Conservation (phyloP, 1,140 invertebrate genomes). For the Sminthurides bifidus region DNA sequence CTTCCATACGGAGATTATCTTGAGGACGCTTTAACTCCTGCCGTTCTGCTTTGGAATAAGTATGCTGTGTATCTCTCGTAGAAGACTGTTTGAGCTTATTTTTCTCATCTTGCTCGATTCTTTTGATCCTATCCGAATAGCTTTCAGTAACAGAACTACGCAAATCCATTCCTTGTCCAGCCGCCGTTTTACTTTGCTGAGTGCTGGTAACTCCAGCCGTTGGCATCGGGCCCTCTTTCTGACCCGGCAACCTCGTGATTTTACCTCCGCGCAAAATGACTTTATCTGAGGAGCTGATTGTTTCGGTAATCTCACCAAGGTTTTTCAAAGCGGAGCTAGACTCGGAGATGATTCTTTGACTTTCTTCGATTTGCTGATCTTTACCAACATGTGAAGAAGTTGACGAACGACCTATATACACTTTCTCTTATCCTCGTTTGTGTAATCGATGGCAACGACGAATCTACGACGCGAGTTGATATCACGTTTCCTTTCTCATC, state of each 20-base stretch:
- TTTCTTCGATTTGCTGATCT: constrained; percentile 8
- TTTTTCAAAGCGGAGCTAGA: constrained; percentile 10
- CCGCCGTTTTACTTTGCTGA: too few relatives aligned
- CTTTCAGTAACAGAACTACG: background rate
- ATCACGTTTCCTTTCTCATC: constrained; percentile 5
- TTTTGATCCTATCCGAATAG: too few relatives aligned
- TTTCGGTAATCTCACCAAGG: background rate
- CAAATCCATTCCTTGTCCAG: too few relatives aligned
- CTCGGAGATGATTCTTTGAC: constrained; percentile 16
- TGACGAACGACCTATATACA: constrained; percentile 40
- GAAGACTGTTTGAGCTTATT: too few relatives aligned
- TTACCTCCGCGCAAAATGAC: constrained; percentile 5
- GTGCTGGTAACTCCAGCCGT: background rate
- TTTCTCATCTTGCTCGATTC: too few relatives aligned
- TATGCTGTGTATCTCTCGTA: too few relatives aligned
- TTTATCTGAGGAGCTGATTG: background rate
- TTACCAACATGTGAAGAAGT: background rate
- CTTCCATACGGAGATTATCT: constrained; percentile 40
- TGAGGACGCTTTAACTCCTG: constrained; percentile 30
- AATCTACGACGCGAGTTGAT: background rate
- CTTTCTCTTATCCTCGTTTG: background rate
- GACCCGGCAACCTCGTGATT: background rate
- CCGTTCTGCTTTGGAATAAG: too few relatives aligned
- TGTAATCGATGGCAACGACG: background rate
- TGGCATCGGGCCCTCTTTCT: background rate